phyloP scores from a whole-genome alignment of 53 echinoderm and acorn worm species.

The Astropecten irregularis region DNA sequence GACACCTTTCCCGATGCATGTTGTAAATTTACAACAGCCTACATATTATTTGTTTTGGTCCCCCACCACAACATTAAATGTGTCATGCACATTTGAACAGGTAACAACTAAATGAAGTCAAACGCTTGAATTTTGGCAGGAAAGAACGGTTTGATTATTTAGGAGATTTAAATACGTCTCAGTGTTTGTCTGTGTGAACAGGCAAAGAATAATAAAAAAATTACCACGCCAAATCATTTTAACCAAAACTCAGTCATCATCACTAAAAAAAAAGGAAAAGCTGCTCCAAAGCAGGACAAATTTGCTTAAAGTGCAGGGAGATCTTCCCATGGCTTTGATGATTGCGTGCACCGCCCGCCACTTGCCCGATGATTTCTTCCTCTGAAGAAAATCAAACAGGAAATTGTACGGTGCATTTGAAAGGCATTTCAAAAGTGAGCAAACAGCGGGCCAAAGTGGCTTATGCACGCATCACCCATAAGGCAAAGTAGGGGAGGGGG shows the following conservation, averaged over 20 bases:
- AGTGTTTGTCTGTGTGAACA: no score
- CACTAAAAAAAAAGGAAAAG: not conserved
- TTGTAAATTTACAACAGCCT: no score
- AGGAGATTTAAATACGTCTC: no score
- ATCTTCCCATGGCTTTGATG: constrained; percentile 31
- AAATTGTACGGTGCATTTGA: constrained; percentile 48
- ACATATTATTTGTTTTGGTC: no score
- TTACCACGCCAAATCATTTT: not conserved
- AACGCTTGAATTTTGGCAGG: not conserved
- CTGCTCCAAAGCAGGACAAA: not conserved
- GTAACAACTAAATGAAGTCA: no score
- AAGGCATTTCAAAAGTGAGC: constrained; percentile 44
- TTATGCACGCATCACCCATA: constrained; percentile 8
- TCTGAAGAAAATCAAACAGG: constrained; percentile 25
- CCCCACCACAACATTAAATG: no score
- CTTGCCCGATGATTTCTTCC: constrained; percentile 2
- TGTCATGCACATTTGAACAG: no score
- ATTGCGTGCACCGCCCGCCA: not conserved
- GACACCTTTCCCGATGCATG: no score
- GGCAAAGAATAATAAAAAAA: no score
- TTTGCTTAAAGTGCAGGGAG: constrained; percentile 33
- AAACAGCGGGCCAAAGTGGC: constrained; percentile 27
- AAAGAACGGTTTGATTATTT: not conserved
- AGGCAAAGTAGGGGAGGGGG: no score
- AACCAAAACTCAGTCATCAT: not conserved